Evolutionary conservation across 2,888 invertebrate species (phyloP).

Genomic region (Ormyrus labotus): DNA sequence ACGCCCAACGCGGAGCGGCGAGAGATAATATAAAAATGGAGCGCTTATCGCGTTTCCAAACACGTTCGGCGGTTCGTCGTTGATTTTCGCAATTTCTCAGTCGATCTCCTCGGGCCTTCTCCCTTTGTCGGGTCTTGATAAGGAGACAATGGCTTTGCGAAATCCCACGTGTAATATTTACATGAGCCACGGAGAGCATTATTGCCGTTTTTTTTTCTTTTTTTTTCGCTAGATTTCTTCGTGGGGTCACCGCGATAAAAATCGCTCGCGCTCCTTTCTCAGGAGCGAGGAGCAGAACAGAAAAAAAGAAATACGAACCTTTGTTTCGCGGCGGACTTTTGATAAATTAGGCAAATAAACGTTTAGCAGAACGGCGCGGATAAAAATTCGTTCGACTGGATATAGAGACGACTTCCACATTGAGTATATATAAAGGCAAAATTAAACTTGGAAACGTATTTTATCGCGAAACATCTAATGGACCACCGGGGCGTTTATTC

Average conservation of each 20-base stretch:
- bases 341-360: slow-evolving; percentile 37
- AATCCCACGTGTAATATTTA: slow-evolving; percentile 53
- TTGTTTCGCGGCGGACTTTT: slow-evolving; percentile 18
- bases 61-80: slow-evolving; percentile 19
- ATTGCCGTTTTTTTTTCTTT: slow-evolving; percentile 29
- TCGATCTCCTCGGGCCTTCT: slow-evolving; percentile 32
- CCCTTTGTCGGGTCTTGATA: slow-evolving; percentile 41
- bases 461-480: too few relatives aligned
- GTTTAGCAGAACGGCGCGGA: too few relatives aligned
- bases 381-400: too few relatives aligned
- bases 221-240: slow-evolving; percentile 10
- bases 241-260: slow-evolving; percentile 39
- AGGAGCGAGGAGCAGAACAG: background rate
- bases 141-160: slow-evolving; percentile 55
- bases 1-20: background rate
- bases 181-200: slow-evolving; percentile 42
- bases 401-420: too few relatives aligned
- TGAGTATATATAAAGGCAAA: too few relatives aligned
- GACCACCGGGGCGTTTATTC: too few relatives aligned
- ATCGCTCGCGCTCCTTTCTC: slow-evolving; percentile 29
- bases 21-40: slow-evolving; percentile 20
- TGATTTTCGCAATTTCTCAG: slow-evolving; percentile 50
- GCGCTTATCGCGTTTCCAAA: slow-evolving; percentile 19
- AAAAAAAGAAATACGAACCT: slow-evolving; percentile 1
- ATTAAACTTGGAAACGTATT: too few relatives aligned